phyloP scores from a whole-genome alignment of 1,140 invertebrate genomes.

The Drosophila hydei region DNA sequence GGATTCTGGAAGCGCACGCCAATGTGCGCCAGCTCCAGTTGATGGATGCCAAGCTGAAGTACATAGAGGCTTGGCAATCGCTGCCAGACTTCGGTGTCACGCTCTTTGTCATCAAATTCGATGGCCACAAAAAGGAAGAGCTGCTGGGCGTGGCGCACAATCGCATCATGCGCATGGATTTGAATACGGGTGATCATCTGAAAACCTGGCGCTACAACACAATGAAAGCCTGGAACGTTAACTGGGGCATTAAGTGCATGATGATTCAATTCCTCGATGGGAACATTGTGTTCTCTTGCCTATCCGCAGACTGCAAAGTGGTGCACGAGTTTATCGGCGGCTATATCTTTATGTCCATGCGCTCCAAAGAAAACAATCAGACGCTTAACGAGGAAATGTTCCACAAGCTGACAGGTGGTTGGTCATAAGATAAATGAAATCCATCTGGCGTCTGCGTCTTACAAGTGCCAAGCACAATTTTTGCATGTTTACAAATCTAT shows the following conservation, averaged over 20 bases:
- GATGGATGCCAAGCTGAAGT: slow-evolving; percentile 97
- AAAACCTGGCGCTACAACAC: slow-evolving; percentile 99
- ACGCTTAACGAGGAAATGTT: slow-evolving; percentile 98
- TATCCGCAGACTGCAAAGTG: slow-evolving; percentile 98
- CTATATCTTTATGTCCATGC: slow-evolving; percentile 99
- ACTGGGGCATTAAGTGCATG: slow-evolving; percentile 99
- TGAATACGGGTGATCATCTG: slow-evolving; percentile 95
- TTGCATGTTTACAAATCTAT: slow-evolving; percentile 59
- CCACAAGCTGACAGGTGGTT: slow-evolving; percentile 99
- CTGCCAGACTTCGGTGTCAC: slow-evolving; percentile 98
- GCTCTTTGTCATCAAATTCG: slow-evolving; percentile 98
- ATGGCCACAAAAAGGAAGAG: slow-evolving; percentile 94
- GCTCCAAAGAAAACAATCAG: slow-evolving; percentile 99
- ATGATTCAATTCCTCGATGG: slow-evolving; percentile 99
- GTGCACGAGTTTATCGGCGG: slow-evolving; percentile 99
- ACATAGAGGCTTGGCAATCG: slow-evolving; percentile 99
- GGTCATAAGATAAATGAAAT: slow-evolving; percentile 84
- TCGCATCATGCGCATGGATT: slow-evolving; percentile 97
- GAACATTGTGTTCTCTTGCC: slow-evolving; percentile 96
- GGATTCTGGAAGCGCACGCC: slow-evolving; percentile 97
- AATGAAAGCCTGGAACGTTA: slow-evolving; percentile 99
- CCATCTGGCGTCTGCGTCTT: slow-evolving; percentile 13
- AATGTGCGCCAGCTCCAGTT: slow-evolving; percentile 96
- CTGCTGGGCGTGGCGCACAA: slow-evolving; percentile 97
- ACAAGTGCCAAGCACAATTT: slow-evolving; percentile 67